phyloP scores from a whole-genome alignment of 2,113 vertebrate genomes.

The Phylloscopus whistleri region DNA sequence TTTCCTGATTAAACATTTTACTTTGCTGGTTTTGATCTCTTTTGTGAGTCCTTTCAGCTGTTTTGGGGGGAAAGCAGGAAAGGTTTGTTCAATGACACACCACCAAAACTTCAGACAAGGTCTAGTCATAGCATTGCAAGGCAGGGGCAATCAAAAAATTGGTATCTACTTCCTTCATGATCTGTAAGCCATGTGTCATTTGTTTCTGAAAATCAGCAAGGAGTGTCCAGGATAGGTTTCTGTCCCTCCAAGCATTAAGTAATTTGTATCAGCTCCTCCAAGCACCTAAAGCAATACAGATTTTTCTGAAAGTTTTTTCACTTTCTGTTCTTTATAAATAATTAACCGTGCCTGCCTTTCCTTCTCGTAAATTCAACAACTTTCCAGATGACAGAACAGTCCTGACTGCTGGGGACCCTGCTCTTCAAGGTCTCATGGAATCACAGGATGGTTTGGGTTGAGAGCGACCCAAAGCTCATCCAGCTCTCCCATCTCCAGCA shows the following conservation, averaged over 20 bases:
- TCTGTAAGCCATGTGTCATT: neutral
- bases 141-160: neutral
- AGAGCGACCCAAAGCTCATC: neutral
- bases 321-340: neutral
- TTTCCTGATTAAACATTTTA: neutral
- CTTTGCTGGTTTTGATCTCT: neutral
- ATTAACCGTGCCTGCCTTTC: rapidly evolving
- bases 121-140: neutral
- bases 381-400: neutral
- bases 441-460: neutral
- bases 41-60: neutral
- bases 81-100: neutral
- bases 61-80: neutral
- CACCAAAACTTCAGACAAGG: neutral
- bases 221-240: neutral
- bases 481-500: neutral
- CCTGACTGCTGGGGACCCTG: neutral
- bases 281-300: rapidly evolving
- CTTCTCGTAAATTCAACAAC: neutral
- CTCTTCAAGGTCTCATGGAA: neutral
- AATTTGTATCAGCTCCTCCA: neutral
- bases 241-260: neutral
- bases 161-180: neutral
- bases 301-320: neutral
- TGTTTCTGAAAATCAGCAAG: neutral